phyloP scores from a whole-genome alignment of 2,797 vertebrate genomes.

The Phrynocephalus vlangalii region DNA sequence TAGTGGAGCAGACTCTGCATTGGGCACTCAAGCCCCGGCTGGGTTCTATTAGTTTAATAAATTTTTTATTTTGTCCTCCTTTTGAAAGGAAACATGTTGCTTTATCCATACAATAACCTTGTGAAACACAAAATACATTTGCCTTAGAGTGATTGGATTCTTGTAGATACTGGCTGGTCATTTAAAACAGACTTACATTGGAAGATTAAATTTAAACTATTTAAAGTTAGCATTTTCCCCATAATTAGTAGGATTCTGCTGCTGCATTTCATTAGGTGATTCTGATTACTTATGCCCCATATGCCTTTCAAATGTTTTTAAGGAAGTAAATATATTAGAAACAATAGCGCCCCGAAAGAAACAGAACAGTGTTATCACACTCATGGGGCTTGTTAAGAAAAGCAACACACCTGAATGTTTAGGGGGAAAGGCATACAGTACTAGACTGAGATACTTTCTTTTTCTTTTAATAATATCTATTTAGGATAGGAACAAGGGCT shows the following conservation, averaged over 20 bases:
- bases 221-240: neutral
- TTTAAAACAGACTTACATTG: neutral
- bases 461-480: neutral
- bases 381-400: neutral
- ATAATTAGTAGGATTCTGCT: neutral
- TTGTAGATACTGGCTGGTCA: neutral
- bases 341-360: neutral
- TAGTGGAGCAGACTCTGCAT: neutral
- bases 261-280: neutral
- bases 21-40: neutral
- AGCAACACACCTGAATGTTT: neutral
- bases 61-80: neutral
- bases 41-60: neutral
- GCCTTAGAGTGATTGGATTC: neutral
- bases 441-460: neutral
- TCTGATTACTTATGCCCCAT: neutral
- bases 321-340: constrained; percentile 4
- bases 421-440: neutral
- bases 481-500: neutral
- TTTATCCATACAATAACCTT: neutral
- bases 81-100: neutral
- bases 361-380: neutral
- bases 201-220: neutral
- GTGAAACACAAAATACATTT: neutral
- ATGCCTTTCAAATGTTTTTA: neutral